Percentiles rank a stretch among this genome's conserved stretches.
phyloP scores from a whole-genome alignment of 2,113 vertebrate species.

The Quiscalus mexicanus region DNA sequence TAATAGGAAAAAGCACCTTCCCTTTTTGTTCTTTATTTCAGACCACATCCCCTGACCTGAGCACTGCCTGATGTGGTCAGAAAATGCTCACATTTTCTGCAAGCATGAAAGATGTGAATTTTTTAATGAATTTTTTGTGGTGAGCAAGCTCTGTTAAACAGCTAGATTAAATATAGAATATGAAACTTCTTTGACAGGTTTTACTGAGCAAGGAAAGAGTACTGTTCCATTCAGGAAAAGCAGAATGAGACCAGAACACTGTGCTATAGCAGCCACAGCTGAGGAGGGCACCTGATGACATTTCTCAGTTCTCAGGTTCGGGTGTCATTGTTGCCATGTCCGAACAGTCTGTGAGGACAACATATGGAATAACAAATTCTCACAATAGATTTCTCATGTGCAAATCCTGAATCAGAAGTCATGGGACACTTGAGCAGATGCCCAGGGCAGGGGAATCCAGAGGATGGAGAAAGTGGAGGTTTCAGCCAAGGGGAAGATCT shows the following conservation, averaged over 20 bases:
- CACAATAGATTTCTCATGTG: background rate
- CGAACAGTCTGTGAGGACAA: fast-evolving
- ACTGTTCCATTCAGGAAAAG: background rate
- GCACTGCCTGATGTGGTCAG: background rate
- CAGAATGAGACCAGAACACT: background rate
- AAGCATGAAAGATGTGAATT: background rate
- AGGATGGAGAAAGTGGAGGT: background rate
- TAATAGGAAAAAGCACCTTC: background rate
- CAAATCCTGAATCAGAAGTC: background rate
- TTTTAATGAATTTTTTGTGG: background rate
- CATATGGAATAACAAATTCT: background rate
- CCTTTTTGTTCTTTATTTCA: background rate
- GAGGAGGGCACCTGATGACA: background rate
- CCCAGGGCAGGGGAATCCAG: background rate
- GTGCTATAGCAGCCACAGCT: background rate
- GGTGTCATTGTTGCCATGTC: background rate
- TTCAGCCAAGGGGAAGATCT: background rate
- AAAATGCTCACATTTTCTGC: background rate
- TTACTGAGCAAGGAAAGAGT: background rate
- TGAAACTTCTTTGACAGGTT: background rate
- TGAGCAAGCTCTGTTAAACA: background rate
- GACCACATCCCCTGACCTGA: background rate
- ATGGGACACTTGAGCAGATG: background rate
- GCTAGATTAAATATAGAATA: background rate
- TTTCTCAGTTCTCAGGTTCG: background rate